A percentile compares a stretch with the other conserved stretches of the same genome.
Evolutionary conservation across 2,113 vertebrate species (phyloP).

Genomic region (Girardinichthys multiradiatus): DNA sequence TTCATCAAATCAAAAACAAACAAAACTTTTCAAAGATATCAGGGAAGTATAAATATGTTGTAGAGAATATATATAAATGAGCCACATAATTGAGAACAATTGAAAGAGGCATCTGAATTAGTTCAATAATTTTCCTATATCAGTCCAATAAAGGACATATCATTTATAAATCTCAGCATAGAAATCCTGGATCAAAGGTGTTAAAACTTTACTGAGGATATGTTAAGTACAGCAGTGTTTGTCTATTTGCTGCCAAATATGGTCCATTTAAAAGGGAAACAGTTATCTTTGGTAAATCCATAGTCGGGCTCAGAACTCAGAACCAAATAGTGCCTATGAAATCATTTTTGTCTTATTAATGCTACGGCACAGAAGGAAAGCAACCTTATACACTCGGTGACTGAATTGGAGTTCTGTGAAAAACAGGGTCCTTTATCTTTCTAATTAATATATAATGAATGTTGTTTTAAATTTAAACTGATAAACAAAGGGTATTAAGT

Average conservation of each 20-base stretch:
- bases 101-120: neutral
- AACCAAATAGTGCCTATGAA: constrained; percentile 7
- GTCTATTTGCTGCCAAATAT: constrained; percentile 26
- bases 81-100: neutral
- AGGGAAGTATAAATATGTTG: neutral
- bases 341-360: neutral
- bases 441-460: constrained; percentile 41
- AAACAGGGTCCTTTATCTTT: constrained; percentile 26
- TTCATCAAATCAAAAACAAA: neutral
- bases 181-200: constrained; percentile 28
- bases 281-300: constrained; percentile 26
- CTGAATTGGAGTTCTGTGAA: constrained; percentile 10
- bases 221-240: constrained; percentile 30
- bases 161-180: constrained; percentile 12
- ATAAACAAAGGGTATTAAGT: constrained; percentile 2
- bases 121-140: neutral
- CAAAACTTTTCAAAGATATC: neutral
- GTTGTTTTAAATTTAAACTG: constrained; percentile 26
- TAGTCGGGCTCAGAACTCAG: neutral
- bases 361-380: neutral
- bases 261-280: constrained; percentile 35
- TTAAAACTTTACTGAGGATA: constrained; percentile 21
- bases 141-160: constrained; percentile 8
- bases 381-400: constrained; percentile 1
- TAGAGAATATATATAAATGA: neutral